Percentiles rank a stretch among this genome's conserved stretches.
Evolutionary conservation across 2,888 invertebrate genomes (phyloP).

Genomic region (Rotaria magnacalcarata): DNA sequence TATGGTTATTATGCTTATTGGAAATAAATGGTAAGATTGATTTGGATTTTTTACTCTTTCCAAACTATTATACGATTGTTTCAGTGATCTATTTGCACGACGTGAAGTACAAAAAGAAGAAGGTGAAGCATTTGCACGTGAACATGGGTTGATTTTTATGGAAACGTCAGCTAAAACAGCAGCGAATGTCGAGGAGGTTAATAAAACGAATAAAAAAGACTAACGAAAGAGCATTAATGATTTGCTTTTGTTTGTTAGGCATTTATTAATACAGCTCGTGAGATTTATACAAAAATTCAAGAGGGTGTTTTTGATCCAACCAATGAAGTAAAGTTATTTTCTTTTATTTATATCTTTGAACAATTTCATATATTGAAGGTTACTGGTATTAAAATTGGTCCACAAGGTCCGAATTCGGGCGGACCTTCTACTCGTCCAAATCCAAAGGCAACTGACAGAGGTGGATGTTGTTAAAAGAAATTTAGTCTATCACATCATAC

Average conservation of each 20-base stretch:
- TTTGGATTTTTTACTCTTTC: background rate
- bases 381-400: constrained; percentile 47
- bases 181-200: constrained; percentile 86
- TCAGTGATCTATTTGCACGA: constrained; percentile 89
- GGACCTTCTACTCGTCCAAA: background rate
- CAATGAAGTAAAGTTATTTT: constrained; percentile 75
- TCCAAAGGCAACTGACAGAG: background rate
- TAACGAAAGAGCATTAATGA: background rate
- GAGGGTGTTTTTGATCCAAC: constrained; percentile 99
- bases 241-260: constrained; percentile 62
- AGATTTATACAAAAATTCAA: constrained; percentile 99
- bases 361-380: constrained; percentile 33
- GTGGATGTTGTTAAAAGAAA: background rate
- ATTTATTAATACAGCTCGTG: constrained; percentile 98
- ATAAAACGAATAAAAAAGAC: background rate
- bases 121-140: constrained; percentile 96
- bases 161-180: constrained; percentile 99
- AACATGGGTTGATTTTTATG: constrained; percentile 99
- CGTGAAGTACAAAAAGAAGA: constrained; percentile 97
- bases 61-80: background rate
- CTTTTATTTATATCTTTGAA: too few species aligned
- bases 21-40: constrained; percentile 81
- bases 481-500: background rate
- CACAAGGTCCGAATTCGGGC: constrained; percentile 27
- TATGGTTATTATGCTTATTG: constrained; percentile 99